A percentile compares a stretch with the other conserved stretches of the same genome.
Evolutionary conservation across 2,888 invertebrate genomes (phyloP).

Genomic region (Unio delphinus): DNA sequence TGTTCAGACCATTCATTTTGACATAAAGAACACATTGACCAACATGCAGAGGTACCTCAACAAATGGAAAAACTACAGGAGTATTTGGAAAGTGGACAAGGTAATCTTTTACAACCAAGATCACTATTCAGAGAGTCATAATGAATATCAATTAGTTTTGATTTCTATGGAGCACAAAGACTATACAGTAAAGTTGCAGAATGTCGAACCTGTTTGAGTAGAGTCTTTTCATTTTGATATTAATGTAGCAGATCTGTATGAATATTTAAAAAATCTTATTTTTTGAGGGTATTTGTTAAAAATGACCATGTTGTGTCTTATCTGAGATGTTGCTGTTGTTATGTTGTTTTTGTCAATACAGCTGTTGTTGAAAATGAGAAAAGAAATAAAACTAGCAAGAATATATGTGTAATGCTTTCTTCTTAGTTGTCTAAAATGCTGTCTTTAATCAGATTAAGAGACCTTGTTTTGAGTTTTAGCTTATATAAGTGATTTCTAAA

Average conservation of each 20-base stretch:
- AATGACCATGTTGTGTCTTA: too few relatives aligned
- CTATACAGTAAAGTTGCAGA: too few relatives aligned
- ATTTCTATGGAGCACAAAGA: neutral
- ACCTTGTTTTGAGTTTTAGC: neutral
- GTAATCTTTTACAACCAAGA: conserved; percentile 35
- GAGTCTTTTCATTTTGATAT: too few relatives aligned
- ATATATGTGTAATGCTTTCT: neutral
- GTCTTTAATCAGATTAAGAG: neutral
- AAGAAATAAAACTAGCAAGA: neutral
- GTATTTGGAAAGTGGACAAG: conserved; percentile 71
- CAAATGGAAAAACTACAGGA: conserved; percentile 72
- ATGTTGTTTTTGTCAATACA: too few relatives aligned
- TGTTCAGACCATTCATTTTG: conserved; percentile 79
- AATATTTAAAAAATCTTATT: too few relatives aligned
- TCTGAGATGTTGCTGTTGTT: too few relatives aligned
- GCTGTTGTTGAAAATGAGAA: too few relatives aligned
- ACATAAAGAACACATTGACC: conserved; percentile 79
- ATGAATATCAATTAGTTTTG: neutral
- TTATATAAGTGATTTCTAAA: too few relatives aligned
- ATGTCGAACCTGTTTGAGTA: too few relatives aligned
- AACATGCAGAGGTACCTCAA: conserved; percentile 79
- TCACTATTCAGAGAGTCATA: neutral
- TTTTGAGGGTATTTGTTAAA: too few relatives aligned
- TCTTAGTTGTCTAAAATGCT: neutral
- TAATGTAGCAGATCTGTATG: too few relatives aligned